Evolutionary conservation across 2,113 vertebrate species (phyloP).

Genomic region (Gulo gulo): DNA sequence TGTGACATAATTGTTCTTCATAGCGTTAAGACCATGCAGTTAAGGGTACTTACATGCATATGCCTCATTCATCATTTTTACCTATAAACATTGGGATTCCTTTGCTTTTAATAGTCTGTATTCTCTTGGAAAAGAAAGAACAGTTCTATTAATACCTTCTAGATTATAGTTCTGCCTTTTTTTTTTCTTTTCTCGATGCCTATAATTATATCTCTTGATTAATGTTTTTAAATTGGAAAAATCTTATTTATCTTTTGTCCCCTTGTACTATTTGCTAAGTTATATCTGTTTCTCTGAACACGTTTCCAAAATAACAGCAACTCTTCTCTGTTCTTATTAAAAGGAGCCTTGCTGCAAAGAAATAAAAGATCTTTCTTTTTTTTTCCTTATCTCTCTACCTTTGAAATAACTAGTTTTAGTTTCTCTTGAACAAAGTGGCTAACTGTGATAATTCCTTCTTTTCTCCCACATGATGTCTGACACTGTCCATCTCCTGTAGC

Average conservation of each 20-base stretch:
- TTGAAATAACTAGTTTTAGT: constrained; percentile 65
- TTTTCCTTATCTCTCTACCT: constrained; percentile 43
- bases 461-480: constrained; percentile 79
- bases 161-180: constrained; percentile 53
- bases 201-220: constrained; percentile 53
- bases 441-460: constrained; percentile 78
- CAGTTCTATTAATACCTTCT: constrained; percentile 39
- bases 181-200: constrained; percentile 55
- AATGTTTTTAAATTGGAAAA: constrained; percentile 54
- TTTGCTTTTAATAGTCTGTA: constrained; percentile 13
- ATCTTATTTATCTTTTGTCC: constrained; percentile 43
- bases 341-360: constrained; percentile 48
- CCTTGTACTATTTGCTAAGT: constrained; percentile 63
- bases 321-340: constrained; percentile 15
- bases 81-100: constrained; percentile 16
- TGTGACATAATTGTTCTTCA: constrained; percentile 24
- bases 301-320: constrained; percentile 53
- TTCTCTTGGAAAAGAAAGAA: constrained; percentile 21
- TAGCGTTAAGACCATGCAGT: constrained; percentile 8
- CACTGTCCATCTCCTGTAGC: constrained; percentile 79
- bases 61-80: constrained; percentile 47
- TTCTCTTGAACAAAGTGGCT: constrained; percentile 75
- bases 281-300: constrained; percentile 51
- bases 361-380: constrained; percentile 17
- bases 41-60: constrained; percentile 42